Evolutionary conservation across 2,888 invertebrate species (phyloP).

Genomic region (Cheiracanthium punctorium): DNA sequence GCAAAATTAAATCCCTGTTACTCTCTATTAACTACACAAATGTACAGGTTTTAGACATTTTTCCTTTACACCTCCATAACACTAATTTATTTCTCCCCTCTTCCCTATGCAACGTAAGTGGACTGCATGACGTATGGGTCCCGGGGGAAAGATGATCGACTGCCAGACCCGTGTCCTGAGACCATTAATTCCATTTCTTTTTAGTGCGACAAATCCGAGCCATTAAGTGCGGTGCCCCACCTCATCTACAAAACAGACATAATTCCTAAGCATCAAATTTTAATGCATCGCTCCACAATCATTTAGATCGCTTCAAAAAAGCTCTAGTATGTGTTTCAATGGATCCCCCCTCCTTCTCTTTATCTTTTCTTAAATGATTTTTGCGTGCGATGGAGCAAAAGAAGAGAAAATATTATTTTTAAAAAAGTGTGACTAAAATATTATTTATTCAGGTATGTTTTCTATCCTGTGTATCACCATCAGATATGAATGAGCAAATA

Average conservation of each 20-base stretch:
- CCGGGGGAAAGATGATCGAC: conserved; percentile 64
- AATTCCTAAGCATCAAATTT: conserved; percentile 66
- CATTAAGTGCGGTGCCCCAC: conserved; percentile 63
- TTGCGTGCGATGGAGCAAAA: neutral
- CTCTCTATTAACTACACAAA: neutral
- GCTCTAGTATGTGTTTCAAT: neutral
- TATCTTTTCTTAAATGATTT: neutral
- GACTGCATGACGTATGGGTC: conserved; percentile 56
- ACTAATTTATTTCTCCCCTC: conserved; percentile 22
- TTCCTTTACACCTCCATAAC: neutral
- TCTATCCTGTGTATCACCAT: no score
- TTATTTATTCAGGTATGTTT: no score
- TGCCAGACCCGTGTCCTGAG: conserved; percentile 58
- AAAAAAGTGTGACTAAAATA: no score
- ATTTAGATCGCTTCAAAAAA: neutral
- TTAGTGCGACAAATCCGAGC: conserved; percentile 64
- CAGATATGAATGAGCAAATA: no score
- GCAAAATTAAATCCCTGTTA: neutral
- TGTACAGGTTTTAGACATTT: neutral
- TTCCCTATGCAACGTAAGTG: conserved; percentile 28
- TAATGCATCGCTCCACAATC: conserved; percentile 38
- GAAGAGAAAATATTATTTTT: no score
- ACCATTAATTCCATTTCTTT: conserved; percentile 64
- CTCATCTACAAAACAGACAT: conserved; percentile 62
- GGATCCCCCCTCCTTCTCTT: neutral